Conservation (phyloP, 2,888 invertebrate genomes). For the Hemistola chrysoprasaria region DNA sequence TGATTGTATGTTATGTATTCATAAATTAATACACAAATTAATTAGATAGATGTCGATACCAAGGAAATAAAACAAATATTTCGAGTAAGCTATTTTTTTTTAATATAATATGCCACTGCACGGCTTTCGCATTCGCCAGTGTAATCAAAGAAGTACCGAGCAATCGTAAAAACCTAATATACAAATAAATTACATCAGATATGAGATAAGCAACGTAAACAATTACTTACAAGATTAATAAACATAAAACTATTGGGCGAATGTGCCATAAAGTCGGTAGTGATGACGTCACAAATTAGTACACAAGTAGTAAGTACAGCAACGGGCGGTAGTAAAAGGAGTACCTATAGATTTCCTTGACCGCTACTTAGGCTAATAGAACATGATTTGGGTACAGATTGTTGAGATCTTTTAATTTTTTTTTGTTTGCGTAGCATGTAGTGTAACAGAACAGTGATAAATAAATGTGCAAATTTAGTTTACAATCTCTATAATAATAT, state of each 20-base stretch:
- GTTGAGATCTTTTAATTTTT: not conserved
- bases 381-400: slow-evolving; percentile 2
- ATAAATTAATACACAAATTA: too few species aligned
- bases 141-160: not conserved
- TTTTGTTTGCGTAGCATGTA: too few species aligned
- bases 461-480: too few species aligned
- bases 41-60: too few species aligned
- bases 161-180: slow-evolving; percentile 3
- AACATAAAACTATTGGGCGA: slow-evolving; percentile 43
- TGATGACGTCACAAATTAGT: slow-evolving; percentile 33
- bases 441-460: too few species aligned
- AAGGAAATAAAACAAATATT: too few species aligned
- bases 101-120: too few species aligned
- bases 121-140: too few species aligned
- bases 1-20: too few species aligned
- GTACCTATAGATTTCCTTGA: slow-evolving; percentile 4
- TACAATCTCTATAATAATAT: too few species aligned
- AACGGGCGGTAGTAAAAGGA: slow-evolving; percentile 16
- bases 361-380: slow-evolving; percentile 20
- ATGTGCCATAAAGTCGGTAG: slow-evolving; percentile 36
- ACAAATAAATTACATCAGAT: slow-evolving; percentile 18
- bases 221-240: slow-evolving; percentile 44
- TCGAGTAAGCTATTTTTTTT: too few species aligned
- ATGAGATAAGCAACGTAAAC: slow-evolving; percentile 29
- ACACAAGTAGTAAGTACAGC: slow-evolving; percentile 27